phyloP scores from a whole-genome alignment of 2,113 vertebrate genomes.

The Mellivora capensis region DNA sequence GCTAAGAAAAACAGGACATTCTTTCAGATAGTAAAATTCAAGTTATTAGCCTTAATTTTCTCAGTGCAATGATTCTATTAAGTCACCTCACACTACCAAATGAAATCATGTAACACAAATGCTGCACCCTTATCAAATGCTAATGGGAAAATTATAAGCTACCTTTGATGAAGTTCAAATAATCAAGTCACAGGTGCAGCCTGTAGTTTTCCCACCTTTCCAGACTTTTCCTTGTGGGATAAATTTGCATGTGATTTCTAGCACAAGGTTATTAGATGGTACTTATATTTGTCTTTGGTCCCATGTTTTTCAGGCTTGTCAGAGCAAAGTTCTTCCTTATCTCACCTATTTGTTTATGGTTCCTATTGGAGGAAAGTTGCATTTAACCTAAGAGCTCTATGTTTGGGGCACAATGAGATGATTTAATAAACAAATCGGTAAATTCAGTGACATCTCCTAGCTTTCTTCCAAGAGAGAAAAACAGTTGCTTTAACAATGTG shows the following conservation, averaged over 20 bases:
- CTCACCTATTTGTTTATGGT: background rate
- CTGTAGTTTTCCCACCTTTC: background rate
- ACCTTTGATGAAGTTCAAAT: background rate
- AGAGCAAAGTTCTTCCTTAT: background rate
- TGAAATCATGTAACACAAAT: slow-evolving; percentile 25
- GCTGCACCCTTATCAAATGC: slow-evolving; percentile 5
- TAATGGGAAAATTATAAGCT: background rate
- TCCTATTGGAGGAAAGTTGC: background rate
- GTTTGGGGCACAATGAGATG: background rate
- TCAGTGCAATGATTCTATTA: background rate
- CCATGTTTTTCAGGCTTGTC: background rate
- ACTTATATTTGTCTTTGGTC: background rate
- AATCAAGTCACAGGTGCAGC: background rate
- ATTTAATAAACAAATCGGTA: background rate
- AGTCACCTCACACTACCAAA: slow-evolving; percentile 29
- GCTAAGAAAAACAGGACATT: background rate
- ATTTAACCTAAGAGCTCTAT: background rate
- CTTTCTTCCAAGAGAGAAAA: background rate
- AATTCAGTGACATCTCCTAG: background rate
- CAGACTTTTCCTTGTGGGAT: background rate
- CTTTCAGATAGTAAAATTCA: background rate
- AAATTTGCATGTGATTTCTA: background rate
- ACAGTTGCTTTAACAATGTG: background rate
- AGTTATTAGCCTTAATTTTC: slow-evolving; percentile 27
- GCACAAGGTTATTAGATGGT: background rate